Conservation (phyloP, 37 sponge, comb jelly and placozoan genomes). For the Beroe ovata region DNA sequence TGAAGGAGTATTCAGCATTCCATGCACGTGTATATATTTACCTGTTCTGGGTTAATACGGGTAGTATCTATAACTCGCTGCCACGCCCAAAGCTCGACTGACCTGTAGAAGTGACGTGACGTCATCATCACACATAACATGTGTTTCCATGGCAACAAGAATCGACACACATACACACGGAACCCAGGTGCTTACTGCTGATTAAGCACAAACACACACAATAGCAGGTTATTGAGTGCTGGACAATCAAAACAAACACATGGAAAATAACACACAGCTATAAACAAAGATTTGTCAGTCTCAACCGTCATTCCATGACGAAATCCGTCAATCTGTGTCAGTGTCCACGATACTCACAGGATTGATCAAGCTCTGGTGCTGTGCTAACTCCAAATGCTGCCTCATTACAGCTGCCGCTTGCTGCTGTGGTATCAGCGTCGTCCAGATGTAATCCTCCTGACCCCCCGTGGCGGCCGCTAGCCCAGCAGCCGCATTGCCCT, state of each 20-base stretch:
- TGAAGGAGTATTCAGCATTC: too few species aligned
- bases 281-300: too few species aligned
- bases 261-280: too few species aligned
- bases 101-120: constrained; percentile 13
- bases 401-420: constrained; percentile 64
- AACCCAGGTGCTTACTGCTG: constrained; percentile 3
- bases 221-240: too few species aligned
- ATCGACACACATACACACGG: not conserved
- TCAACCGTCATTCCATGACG: too few species aligned
- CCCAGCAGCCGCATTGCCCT: not conserved
- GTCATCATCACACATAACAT: not conserved
- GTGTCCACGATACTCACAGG: constrained; percentile 26
- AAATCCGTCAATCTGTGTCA: not conserved
- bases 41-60: constrained; percentile 49
- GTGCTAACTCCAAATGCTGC: constrained; percentile 60
- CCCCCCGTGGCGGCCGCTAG: not conserved
- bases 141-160: not conserved
- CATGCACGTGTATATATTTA: not conserved
- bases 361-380: constrained; percentile 41
- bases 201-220: too few species aligned
- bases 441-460: constrained; percentile 56
- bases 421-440: constrained; percentile 59
- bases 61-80: constrained; percentile 62
- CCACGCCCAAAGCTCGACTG: constrained; percentile 52
- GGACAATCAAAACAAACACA: too few species aligned